These are phyloP conservation scores for Callospermophilus lateralis DNA, from an alignment of 2,113 vertebrate genomes.

Conservation along the genomic window DNA sequence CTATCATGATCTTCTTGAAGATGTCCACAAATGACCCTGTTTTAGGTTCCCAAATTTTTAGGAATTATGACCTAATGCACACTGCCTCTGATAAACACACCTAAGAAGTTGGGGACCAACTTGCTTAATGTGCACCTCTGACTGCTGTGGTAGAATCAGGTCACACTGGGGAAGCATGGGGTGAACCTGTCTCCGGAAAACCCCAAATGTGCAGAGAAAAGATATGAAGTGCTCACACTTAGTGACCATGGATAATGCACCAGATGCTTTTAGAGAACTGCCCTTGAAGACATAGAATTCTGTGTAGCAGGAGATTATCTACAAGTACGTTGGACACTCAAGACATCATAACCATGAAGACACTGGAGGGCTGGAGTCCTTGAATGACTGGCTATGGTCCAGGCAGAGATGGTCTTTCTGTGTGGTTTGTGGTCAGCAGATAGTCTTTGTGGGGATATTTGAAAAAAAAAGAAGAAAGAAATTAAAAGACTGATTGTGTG, in stretches of 20 bases:
- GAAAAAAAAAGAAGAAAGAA: background rate
- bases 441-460: no score
- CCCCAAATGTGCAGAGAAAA: background rate
- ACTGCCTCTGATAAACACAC: background rate
- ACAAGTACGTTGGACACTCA: background rate
- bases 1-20: background rate
- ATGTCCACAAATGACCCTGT: background rate
- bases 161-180: background rate
- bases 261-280: background rate
- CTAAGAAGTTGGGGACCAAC: background rate
- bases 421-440: no score
- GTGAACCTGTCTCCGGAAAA: no score
- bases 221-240: no score
- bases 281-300: no score
- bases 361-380: no score
- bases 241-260: background rate
- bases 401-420: background rate
- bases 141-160: rapidly evolving
- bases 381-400: background rate
- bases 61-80: background rate
- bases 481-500: no score
- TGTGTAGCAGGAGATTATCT: background rate
- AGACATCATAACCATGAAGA: no score
- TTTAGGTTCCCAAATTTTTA: background rate
- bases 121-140: background rate